phyloP scores from a whole-genome alignment of 2,888 invertebrate genomes.

The Alcis repandata region DNA sequence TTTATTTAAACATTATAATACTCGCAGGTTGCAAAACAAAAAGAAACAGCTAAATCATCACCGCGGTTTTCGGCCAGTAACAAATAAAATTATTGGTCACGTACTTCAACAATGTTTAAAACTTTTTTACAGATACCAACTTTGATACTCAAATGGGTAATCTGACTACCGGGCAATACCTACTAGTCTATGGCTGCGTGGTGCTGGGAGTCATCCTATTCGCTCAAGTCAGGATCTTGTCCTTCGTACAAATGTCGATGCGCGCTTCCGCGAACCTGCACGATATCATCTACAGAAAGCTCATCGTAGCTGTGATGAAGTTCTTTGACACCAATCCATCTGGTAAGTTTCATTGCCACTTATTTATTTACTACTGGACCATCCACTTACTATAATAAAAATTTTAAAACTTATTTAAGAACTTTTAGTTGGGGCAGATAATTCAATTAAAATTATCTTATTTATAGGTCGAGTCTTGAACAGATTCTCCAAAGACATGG shows the following conservation, averaged over 20 bases:
- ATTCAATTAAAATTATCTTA: slow-evolving; percentile 16
- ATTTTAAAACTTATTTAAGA: too few species aligned
- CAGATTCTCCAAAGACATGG: slow-evolving; percentile 94
- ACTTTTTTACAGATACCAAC: slow-evolving; percentile 65
- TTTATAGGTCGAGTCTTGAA: slow-evolving; percentile 88
- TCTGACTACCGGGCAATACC: slow-evolving; percentile 70
- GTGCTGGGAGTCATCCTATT: slow-evolving; percentile 76
- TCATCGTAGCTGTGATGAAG: slow-evolving; percentile 89
- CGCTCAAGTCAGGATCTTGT: slow-evolving; percentile 83
- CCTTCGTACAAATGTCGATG: slow-evolving; percentile 88
- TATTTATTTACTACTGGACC: too few species aligned
- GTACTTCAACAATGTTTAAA: too few species aligned
- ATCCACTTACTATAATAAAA: too few species aligned
- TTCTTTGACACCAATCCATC: slow-evolving; percentile 94
- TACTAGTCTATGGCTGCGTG: slow-evolving; percentile 69
- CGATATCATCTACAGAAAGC: slow-evolving; percentile 90
- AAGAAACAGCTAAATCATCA: too few species aligned
- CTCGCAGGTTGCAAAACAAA: not conserved
- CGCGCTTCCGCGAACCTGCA: slow-evolving; percentile 90
- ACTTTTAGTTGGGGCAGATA: too few species aligned
- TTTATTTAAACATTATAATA: not conserved
- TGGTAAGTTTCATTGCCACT: slow-evolving; percentile 82
- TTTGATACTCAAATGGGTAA: slow-evolving; percentile 66
- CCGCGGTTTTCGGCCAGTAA: too few species aligned
- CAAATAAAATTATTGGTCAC: too few species aligned